Base-by-base conservation (phyloP, 2,888 invertebrate species). In the Nephrocerus scutellatus region DNA sequence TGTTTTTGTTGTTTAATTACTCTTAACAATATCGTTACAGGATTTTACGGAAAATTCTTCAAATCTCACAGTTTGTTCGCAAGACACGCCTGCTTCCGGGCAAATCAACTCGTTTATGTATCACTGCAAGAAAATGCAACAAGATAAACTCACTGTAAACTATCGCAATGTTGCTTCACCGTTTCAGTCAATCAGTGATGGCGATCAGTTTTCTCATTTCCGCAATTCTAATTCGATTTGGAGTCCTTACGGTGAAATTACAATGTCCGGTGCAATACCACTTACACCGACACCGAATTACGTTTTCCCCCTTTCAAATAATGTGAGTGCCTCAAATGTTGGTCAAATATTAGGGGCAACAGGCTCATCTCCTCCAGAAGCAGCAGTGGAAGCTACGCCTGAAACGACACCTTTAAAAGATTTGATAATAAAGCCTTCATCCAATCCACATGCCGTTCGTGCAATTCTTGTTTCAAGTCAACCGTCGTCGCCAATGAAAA, bases 341-440 rank as follows among this genome's bases (percentile, higher is more conserved):
- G 46, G 47, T 12, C 61, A 60, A 44, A 41, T 63, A 16, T 42
- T 62, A 21, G 60, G 60, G 15, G 72, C 72, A 45, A 74, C 77
- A 56, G 79, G 80, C 22, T 76, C 80, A 1, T 82, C 83, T 12
- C 86, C 86, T 20, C 87, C 87, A 5, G 89, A 88, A 71, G 85
- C 87, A 29, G 89, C 87, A 19, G 82, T 89, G 39, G 89, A 89
- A 70, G 88, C 88, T 4, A 89, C 88, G 6, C 89, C 89, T 2
- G 88, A 89, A 71, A 88, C 87, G 30, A 89, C 88, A 24, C 88
- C 89, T 3, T 75, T 86, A 15, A 82, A 84, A 64, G 84, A 76
- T 55, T 42, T 59, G 26, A 37, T 37, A 21, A 41, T 44, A 36
- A 44, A 39, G 28, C 71, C 74, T 52, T 75, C 78, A 32, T 60